Base-by-base conservation (phyloP, 2,888 invertebrate species). In the Drepana falcataria region DNA sequence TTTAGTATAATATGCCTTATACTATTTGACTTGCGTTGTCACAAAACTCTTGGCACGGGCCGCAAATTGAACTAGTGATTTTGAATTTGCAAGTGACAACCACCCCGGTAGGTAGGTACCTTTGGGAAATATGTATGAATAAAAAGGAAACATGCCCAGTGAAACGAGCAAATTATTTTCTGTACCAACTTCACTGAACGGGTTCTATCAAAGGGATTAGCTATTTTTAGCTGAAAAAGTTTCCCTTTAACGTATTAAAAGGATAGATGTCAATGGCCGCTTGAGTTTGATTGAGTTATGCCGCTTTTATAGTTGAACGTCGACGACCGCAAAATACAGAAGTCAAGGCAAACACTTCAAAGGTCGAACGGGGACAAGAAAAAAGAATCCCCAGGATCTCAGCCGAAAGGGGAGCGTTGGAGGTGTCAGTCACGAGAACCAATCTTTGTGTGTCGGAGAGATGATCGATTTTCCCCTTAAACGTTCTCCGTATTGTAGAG, bases 341-440 rank as follows among this genome's bases (percentile, higher is more conserved):
- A 60, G 54, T 51, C 56, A 41, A 51, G 55, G 56, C 54, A 58
- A 55, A 40, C 52, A 54, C 61, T 63, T 59, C 62, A 66, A 71
- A 64, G 64, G 58, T 62, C 60, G 56, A 65, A 59, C 63, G 56
- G 53, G 59, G 53, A 52, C 63, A 67, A 63, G 66, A 69, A 71
- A 73, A 71, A 70, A 72, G 59, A n/a, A n/a, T n/a, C 61, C 61
- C 55, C 53, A 49, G 60, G 59, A 55, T 62, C 62, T 60, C 57
- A 63, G 65, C 52, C 63, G 61, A 66, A 70, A 68, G 67, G 66
- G 68, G 71, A 72, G 67, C 70, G 68, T 77, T 74, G 65, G 65
- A 73, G 78, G 72, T 75, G 73, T 75, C 73, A 74, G 69, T 68
- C 60, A 60, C 57, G 64, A 47, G 55, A 69, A 64, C 73, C 75